Evolutionary conservation across 30 jellyfish, hydroid and myxozoan species (phyloP), one percentile per base, ranked within the genome.

Genomic region (Turritopsis rubra): DNA sequence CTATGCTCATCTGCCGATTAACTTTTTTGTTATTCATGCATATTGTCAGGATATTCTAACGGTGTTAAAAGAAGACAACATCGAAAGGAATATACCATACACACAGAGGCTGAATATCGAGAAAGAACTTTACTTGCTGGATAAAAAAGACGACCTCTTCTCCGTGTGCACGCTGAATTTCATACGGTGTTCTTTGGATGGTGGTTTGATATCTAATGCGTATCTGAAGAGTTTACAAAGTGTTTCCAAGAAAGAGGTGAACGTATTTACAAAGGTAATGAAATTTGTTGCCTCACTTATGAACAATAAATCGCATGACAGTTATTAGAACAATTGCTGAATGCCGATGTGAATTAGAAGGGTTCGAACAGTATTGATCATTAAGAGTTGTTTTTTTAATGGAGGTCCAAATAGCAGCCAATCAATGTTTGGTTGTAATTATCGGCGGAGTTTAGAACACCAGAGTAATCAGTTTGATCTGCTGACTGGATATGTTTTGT

Each of bases 131-230:
- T 82, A 65, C 31, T 52, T 82, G 72, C 21, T 82, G 66, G 84
- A 82, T 31, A 82, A 65, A 71, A 52, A 52, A 71, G 85, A 66
- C 27, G 53, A 25, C 24, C 71, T 82, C 28, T 72, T 65, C 68
- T 23, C 71, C 29, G 88, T 82, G 16, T 82, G 88, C 70, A 65
- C 88, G 24, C 66, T 66, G 29, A 82, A 82, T 28, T 82, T 82
- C 53, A 65, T 82, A 18, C 86, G 88, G 21, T 29, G 29, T 24
- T 82, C 86, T 29, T 85, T 82, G 24, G 88, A 82, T 82, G 88
- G 72, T 29, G 24, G 31, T 20, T 23, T 52, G 22, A 25, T 80
- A 53, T 80, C 87, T 17, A 68, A 52, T 28, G 52, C 75, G 18
- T 80, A 28, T 53, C 53, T 54, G 24, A 85, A 65, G 18, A 26